Evolutionary conservation across 2,797 vertebrate species (phyloP).

Genomic region (Coranthus polyacanthus): DNA sequence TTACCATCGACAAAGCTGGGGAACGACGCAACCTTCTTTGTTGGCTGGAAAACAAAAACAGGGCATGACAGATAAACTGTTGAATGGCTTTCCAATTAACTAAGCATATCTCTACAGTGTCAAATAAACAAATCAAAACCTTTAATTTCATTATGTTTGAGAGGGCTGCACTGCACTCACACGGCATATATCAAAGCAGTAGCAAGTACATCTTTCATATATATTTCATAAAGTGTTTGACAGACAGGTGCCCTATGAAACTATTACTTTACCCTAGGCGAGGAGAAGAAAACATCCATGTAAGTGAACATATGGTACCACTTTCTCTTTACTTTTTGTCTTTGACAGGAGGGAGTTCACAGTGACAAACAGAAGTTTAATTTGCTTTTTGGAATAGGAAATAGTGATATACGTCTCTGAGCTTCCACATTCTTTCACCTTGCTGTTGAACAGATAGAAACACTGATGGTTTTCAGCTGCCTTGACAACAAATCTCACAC

Average conservation of each 20-base stretch:
- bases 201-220: too few species aligned
- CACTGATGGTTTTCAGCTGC: background rate
- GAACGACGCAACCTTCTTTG: conserved; percentile 95
- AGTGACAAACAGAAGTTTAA: too few species aligned
- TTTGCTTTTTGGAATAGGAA: background rate
- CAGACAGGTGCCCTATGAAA: too few species aligned
- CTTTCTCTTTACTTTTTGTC: too few species aligned
- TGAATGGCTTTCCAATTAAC: conserved; percentile 21
- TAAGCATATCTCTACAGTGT: background rate
- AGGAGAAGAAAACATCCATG: background rate
- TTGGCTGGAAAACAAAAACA: conserved; percentile 83
- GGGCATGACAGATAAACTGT: conserved; percentile 2
- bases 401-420: background rate
- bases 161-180: background rate
- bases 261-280: too few species aligned
- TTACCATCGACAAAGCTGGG: conserved; percentile 99
- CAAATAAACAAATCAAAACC: conserved; percentile 2
- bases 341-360: background rate
- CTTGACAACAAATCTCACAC: background rate
- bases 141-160: background rate
- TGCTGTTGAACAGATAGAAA: too few species aligned
- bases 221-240: too few species aligned
- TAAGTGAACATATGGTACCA: background rate
- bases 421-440: background rate
- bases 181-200: background rate